Evolutionary conservation across 2,888 invertebrate genomes (phyloP).

Genomic region (Drosophila antonietae): DNA sequence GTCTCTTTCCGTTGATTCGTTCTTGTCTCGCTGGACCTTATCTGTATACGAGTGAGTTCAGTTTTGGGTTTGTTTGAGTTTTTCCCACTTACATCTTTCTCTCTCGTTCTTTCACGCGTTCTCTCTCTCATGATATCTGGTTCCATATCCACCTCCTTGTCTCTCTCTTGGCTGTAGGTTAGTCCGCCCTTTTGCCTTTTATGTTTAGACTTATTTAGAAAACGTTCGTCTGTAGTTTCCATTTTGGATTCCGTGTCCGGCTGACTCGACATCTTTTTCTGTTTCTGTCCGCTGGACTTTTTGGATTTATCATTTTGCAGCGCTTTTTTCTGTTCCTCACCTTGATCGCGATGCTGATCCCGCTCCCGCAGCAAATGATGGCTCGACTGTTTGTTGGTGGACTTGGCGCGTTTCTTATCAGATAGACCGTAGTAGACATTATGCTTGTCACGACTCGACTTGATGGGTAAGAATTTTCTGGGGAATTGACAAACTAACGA

Average conservation of each 20-base stretch:
- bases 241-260: slow-evolving; percentile 23
- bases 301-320: background rate
- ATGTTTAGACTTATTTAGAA: background rate
- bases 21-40: slow-evolving; percentile 10
- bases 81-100: slow-evolving; percentile 9
- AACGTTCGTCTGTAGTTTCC: slow-evolving; percentile 6
- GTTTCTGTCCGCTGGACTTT: background rate
- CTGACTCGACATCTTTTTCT: background rate
- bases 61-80: background rate
- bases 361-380: slow-evolving; percentile 26
- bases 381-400: slow-evolving; percentile 18
- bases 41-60: slow-evolving; percentile 5
- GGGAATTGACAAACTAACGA: slow-evolving; percentile 63
- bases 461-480: slow-evolving; percentile 61
- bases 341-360: background rate
- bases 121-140: background rate
- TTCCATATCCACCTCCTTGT: background rate
- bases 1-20: background rate
- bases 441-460: slow-evolving; percentile 9
- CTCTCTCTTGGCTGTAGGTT: background rate
- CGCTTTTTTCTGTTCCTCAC: background rate
- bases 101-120: background rate
- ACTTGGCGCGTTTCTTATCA: slow-evolving; percentile 38
- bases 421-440: slow-evolving; percentile 23
- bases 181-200: slow-evolving; percentile 40